A percentile compares a stretch with the other conserved stretches of the same genome.
These are phyloP conservation scores for Ypsolopha scabrella DNA, from an alignment of 2,888 invertebrate genomes.

Conservation along the genomic window DNA sequence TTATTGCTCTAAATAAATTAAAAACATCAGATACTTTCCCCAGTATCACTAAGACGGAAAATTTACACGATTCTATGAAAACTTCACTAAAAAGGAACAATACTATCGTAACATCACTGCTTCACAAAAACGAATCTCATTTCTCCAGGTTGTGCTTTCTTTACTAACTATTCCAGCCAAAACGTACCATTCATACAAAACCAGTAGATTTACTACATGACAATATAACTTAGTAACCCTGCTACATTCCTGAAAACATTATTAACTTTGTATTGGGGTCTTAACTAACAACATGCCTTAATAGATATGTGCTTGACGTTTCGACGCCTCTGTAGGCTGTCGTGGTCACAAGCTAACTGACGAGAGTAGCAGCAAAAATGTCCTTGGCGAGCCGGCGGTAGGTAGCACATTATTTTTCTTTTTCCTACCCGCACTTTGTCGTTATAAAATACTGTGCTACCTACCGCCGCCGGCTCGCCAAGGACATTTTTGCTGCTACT, in stretches of 20 bases:
- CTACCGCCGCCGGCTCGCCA: too few species aligned
- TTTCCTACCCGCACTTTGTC: too few species aligned
- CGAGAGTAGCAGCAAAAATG: too few species aligned
- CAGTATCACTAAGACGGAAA: not conserved
- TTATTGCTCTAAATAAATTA: constrained; percentile 2
- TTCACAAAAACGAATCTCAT: not conserved
- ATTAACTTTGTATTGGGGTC: not conserved
- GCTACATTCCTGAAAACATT: too few species aligned
- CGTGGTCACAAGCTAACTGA: too few species aligned
- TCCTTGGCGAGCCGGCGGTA: too few species aligned
- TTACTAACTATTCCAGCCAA: not conserved
- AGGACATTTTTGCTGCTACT: too few species aligned
- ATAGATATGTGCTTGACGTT: too few species aligned
- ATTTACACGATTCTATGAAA: not conserved
- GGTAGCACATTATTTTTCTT: too few species aligned
- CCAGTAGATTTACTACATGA: not conserved
- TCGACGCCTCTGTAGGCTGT: too few species aligned
- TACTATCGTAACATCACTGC: not conserved
- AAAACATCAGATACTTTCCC: not conserved
- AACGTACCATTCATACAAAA: not conserved
- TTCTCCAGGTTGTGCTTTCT: not conserved
- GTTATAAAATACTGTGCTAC: too few species aligned
- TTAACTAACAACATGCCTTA: too few species aligned
- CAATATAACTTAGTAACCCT: not conserved
- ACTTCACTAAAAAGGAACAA: not conserved